Conservation (phyloP, 2,797 vertebrate species). For the Prunella strophiata region DNA sequence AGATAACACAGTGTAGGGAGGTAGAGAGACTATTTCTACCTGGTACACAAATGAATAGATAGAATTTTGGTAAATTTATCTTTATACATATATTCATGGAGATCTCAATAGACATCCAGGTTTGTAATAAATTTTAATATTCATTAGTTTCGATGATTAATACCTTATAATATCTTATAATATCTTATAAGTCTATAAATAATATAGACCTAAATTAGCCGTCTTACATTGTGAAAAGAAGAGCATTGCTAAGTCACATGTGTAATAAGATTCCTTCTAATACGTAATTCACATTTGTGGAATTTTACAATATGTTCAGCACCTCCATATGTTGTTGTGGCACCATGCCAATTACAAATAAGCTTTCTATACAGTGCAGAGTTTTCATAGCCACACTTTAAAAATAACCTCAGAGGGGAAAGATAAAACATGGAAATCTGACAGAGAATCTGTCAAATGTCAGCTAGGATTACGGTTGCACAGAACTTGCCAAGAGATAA, state of each 20-base stretch:
- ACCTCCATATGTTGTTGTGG: conserved; percentile 6
- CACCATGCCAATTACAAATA: background rate
- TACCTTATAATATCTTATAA: background rate
- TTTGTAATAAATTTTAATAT: background rate
- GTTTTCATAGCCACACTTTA: conserved; percentile 9
- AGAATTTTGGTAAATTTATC: background rate
- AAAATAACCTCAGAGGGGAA: conserved; percentile 29
- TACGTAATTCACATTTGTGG: background rate
- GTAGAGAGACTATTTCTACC: background rate
- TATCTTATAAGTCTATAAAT: background rate
- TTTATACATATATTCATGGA: accelerated
- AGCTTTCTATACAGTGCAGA: background rate
- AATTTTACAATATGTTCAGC: background rate
- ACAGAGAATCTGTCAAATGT: conserved; percentile 28
- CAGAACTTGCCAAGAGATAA: conserved; percentile 9
- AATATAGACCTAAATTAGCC: background rate
- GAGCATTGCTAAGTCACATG: background rate
- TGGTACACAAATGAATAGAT: background rate
- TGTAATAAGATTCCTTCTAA: background rate
- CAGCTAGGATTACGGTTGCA: conserved; percentile 4
- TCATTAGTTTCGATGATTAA: background rate
- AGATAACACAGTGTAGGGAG: background rate
- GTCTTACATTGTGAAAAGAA: background rate
- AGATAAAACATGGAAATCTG: conserved; percentile 44
- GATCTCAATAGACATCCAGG: background rate